phyloP scores from a whole-genome alignment of 2,113 vertebrate species.

The Pionites leucogaster region DNA sequence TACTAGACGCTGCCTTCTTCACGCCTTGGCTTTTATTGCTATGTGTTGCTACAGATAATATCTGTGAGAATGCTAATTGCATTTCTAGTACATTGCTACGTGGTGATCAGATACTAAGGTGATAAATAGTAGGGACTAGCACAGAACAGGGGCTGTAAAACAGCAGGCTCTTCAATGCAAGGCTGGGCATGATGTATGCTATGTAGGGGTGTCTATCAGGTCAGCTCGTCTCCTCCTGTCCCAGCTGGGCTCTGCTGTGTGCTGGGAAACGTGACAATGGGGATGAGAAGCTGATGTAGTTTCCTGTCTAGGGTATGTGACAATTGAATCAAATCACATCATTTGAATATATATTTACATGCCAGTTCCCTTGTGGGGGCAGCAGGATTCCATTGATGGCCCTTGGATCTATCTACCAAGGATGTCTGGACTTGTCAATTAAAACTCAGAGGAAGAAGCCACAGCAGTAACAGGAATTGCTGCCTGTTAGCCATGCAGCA shows the following conservation, averaged over 20 bases:
- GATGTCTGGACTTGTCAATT: not conserved
- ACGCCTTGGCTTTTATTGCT: not conserved
- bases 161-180: not conserved
- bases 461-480: not conserved
- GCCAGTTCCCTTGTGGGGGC: not conserved
- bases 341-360: not conserved
- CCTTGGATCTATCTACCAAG: not conserved
- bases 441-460: not conserved
- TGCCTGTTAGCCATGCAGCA: not conserved
- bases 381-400: not conserved
- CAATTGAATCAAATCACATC: not conserved
- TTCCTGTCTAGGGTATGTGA: not conserved
- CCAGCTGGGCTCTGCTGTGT: not conserved
- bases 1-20: rapidly evolving
- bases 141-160: not conserved
- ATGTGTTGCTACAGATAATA: rapidly evolving
- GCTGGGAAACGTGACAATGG: not conserved
- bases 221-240: not conserved
- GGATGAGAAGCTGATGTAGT: not conserved
- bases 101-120: not conserved
- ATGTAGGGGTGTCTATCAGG: not conserved
- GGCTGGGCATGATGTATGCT: not conserved
- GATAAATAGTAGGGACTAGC: not conserved
- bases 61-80: not conserved
- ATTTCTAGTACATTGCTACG: rapidly evolving